These are phyloP conservation scores for Agrilus cyanescens DNA, from an alignment of 2,888 invertebrate species.

Conservation along the genomic window DNA sequence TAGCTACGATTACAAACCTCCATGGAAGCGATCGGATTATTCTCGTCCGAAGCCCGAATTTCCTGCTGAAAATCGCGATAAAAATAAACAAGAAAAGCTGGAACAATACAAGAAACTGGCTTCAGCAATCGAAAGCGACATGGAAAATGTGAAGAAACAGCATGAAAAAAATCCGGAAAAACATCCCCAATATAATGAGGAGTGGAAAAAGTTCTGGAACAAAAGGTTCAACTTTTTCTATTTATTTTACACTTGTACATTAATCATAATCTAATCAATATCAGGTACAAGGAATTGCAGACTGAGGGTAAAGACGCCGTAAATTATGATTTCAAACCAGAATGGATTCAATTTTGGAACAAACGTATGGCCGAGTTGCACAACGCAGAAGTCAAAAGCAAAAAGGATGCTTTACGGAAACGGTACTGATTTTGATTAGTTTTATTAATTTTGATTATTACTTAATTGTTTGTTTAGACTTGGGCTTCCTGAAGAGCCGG, in stretches of 20 bases:
- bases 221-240: constrained; percentile 34
- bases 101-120: constrained; percentile 41
- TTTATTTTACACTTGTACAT: not conserved
- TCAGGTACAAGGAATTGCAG: constrained; percentile 60
- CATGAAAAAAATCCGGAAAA: constrained; percentile 80
- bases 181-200: constrained; percentile 76
- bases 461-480: constrained; percentile 13
- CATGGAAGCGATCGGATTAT: constrained; percentile 24
- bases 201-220: constrained; percentile 88
- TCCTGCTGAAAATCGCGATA: constrained; percentile 23
- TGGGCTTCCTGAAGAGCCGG: constrained; percentile 28
- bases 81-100: constrained; percentile 34
- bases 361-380: constrained; percentile 69
- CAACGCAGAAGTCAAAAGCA: constrained; percentile 50
- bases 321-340: constrained; percentile 76
- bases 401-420: constrained; percentile 57
- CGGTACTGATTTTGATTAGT: constrained; percentile 41
- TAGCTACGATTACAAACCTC: constrained; percentile 4
- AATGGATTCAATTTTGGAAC: constrained; percentile 82
- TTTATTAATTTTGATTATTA: constrained; percentile 19
- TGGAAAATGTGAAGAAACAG: constrained; percentile 54
- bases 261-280: not conserved
- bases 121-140: constrained; percentile 41
- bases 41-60: constrained; percentile 14
- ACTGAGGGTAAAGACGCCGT: constrained; percentile 63